Percentiles rank a stretch among this genome's conserved stretches.
These are phyloP conservation scores for Myotis brandtii DNA, from an alignment of 2,113 vertebrate species.

Conservation along the genomic window DNA sequence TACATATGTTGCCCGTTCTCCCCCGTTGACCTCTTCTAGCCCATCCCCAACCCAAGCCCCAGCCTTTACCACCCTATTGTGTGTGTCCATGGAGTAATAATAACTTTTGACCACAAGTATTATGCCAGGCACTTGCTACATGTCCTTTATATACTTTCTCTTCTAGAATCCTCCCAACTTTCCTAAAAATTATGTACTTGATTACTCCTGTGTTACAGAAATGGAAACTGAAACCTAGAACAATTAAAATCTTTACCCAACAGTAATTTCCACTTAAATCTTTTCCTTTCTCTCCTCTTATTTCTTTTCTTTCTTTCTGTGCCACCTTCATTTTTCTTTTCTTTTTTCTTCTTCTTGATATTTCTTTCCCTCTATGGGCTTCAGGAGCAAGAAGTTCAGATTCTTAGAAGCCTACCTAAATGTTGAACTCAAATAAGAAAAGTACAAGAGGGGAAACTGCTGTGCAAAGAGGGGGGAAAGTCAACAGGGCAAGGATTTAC, in stretches of 20 bases:
- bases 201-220: background rate
- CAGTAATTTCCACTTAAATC: background rate
- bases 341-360: background rate
- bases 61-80: too few species aligned
- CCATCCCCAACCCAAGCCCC: too few species aligned
- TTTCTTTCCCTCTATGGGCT: background rate
- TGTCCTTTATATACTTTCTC: background rate
- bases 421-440: conserved; percentile 10
- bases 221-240: conserved; percentile 5
- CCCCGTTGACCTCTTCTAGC: too few species aligned
- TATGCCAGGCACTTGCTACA: background rate
- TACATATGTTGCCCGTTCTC: too few species aligned
- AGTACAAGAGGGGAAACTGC: background rate
- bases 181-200: background rate
- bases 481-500: background rate
- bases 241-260: background rate
- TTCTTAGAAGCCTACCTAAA: background rate
- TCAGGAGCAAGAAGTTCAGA: background rate
- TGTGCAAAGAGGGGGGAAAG: background rate
- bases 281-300: background rate
- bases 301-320: background rate
- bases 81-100: background rate
- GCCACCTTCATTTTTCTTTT: background rate
- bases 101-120: background rate
- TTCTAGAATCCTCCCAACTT: background rate